Evolutionary conservation across 2,888 invertebrate genomes (phyloP).

Genomic region (Orthosia gracilis): DNA sequence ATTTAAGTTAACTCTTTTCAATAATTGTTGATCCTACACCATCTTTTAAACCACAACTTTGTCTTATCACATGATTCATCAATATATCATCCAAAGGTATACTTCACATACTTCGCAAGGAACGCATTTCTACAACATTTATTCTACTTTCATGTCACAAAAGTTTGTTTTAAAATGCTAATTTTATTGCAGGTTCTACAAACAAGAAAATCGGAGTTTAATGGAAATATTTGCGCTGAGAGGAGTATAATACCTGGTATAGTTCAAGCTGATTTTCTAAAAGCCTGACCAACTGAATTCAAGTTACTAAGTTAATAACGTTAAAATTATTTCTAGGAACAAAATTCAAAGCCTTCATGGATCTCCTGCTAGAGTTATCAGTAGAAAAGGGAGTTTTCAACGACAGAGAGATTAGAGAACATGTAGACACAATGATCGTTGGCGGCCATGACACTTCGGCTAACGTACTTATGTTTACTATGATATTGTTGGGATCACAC

Average conservation of each 20-base stretch:
- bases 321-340: conserved; percentile 66
- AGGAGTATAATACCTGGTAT: conserved; percentile 72
- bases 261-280: neutral
- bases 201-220: conserved; percentile 76
- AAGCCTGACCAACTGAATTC: too few species aligned
- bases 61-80: too few species aligned
- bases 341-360: conserved; percentile 89
- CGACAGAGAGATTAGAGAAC: conserved; percentile 89
- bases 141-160: too few species aligned
- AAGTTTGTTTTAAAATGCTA: neutral
- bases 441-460: conserved; percentile 90
- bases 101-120: too few species aligned
- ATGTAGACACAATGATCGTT: conserved; percentile 91
- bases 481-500: conserved; percentile 83
- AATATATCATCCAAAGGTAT: too few species aligned
- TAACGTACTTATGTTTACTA: conserved; percentile 82
- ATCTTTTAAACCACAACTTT: too few species aligned
- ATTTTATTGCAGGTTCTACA: conserved; percentile 74
- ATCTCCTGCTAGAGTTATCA: conserved; percentile 88
- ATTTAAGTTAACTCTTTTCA: too few species aligned
- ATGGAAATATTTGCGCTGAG: conserved; percentile 66
- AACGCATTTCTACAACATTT: too few species aligned
- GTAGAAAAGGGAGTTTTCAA: conserved; percentile 84
- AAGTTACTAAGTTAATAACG: neutral
- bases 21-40: too few species aligned